These are phyloP conservation scores for Ictalurus furcatus DNA, from an alignment of 2,113 vertebrate genomes.

Conservation along the genomic window DNA sequence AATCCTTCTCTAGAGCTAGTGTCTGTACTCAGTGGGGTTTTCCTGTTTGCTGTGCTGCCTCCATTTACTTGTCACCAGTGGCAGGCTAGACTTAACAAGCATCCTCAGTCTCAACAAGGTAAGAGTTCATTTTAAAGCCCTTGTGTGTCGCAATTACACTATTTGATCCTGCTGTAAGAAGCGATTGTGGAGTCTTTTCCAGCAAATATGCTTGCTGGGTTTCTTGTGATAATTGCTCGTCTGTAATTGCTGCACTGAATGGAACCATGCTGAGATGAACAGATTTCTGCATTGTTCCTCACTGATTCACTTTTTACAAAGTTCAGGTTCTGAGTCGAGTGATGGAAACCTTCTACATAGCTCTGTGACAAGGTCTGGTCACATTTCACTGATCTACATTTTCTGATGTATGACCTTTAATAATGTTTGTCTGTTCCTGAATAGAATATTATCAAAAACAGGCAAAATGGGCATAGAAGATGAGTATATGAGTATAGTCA, in stretches of 20 bases:
- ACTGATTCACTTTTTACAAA: neutral
- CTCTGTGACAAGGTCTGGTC: neutral
- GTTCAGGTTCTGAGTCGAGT: neutral
- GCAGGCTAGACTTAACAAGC: constrained; percentile 15
- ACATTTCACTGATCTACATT: neutral
- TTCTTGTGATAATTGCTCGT: neutral
- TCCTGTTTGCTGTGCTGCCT: constrained; percentile 10
- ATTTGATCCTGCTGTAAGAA: constrained; percentile 21
- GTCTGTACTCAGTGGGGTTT: constrained; percentile 3
- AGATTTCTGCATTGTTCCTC: neutral
- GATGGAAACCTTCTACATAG: neutral
- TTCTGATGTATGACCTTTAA: neutral
- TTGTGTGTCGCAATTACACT: neutral
- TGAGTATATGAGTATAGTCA: neutral
- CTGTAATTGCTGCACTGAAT: neutral
- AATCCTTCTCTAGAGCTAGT: constrained; percentile 11
- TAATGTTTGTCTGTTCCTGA: neutral
- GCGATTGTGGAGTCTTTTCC: neutral
- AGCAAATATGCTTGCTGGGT: neutral
- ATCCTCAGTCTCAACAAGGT: constrained; percentile 38
- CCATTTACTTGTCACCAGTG: neutral
- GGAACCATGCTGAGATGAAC: neutral
- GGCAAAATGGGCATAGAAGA: neutral
- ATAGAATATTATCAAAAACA: neutral
- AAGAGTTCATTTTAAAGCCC: constrained; percentile 35